Conservation (phyloP, 2,888 invertebrate species). For the Megaustenia siamemsis region DNA sequence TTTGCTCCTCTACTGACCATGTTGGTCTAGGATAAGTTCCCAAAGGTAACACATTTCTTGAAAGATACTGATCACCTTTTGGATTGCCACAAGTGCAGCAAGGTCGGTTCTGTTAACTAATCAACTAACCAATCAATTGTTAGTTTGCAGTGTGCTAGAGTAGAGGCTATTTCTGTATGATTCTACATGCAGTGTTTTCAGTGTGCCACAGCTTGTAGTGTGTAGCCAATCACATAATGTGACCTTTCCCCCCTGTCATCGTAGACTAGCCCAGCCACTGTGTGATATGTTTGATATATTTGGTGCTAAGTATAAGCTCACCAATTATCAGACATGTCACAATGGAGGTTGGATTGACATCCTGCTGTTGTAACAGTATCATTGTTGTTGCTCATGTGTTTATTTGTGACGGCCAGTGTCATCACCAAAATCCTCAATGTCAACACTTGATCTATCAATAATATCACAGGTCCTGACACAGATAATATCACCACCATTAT, state of each 20-base stretch:
- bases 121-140: no score
- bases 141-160: neutral
- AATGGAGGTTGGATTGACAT: slow-evolving; percentile 59
- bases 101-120: no score
- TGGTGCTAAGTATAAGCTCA: slow-evolving; percentile 93
- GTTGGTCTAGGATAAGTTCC: neutral
- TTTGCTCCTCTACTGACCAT: neutral
- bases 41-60: no score
- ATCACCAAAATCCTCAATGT: neutral
- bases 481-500: neutral
- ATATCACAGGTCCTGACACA: neutral
- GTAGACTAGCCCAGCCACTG: slow-evolving; percentile 80
- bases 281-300: slow-evolving; percentile 99
- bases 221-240: slow-evolving; percentile 36
- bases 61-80: no score
- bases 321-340: slow-evolving; percentile 99
- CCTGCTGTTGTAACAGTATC: slow-evolving; percentile 14
- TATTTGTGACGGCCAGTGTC: neutral
- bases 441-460: neutral
- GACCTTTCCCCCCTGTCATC: slow-evolving; percentile 40
- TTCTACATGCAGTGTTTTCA: neutral
- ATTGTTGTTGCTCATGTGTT: neutral
- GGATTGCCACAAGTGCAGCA: no score
- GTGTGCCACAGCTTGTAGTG: slow-evolving; percentile 37
- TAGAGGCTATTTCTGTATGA: neutral